Base-by-base conservation (phyloP, 2,113 vertebrate species). In the Tragelaphus scriptus region DNA sequence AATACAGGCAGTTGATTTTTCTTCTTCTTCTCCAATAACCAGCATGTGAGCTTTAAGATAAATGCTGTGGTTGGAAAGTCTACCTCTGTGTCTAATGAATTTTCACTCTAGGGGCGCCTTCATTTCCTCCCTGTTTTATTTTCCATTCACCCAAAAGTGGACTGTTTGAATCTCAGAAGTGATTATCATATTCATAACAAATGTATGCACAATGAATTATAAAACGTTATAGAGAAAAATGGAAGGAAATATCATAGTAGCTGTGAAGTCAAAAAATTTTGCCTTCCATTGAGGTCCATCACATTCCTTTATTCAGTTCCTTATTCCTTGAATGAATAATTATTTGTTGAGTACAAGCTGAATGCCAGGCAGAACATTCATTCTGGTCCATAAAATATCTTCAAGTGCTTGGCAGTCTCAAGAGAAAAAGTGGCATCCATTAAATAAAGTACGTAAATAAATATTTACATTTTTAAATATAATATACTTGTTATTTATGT, bases 171-270 rank as follows among this genome's bases (percentile, higher is more conserved):
- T 61, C 58, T 96, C 44, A 87, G 55, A 93, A 95, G 95, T 23
- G 23, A 75, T 95, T 58, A 91, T 56, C 85, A 88, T 90, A 94
- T 94, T 98, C 10, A 90, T 97, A 94, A 90, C 58, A 85, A 90
- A 77, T 63, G 7, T 28, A 40, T 96, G 28, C 71, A 63, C 26
- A 58, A 4, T 40, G 21, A 44, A 84, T 47, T 82, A 61, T 75
- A 75, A 95, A 96, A 89, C 28, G 25, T 84, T 94, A 87, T 23
- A 36, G 91, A 85, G 51, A 68, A 55, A 49, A 90, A 32, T 10
- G 10, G 14, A 92, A 68, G 49, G 40, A 90, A 77, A 58, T 92
- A 13, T 17, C 90, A 91, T 88, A 58, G 25, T 40, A 49, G 44
- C 58, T 75, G 28, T 80, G 47, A 56, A 95, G 61, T 53, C 13